Percentiles rank a stretch among this genome's conserved stretches.
These are phyloP conservation scores for Urophycis tenuis DNA, from an alignment of 2,797 vertebrate genomes.

Conservation along the genomic window DNA sequence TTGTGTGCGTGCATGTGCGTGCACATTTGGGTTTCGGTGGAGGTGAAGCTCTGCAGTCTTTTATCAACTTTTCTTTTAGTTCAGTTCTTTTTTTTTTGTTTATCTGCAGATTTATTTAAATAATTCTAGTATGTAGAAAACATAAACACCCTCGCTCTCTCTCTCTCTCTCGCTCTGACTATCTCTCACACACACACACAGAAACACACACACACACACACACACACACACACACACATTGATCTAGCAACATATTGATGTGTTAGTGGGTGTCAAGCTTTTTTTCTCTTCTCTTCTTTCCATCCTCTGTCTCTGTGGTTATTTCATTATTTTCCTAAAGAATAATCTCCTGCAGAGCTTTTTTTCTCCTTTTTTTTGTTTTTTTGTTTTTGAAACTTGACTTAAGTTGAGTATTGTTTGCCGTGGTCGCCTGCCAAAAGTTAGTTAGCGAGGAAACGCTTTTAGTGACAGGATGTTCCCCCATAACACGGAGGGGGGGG, in stretches of 20 bases:
- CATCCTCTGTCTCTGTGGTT: conserved; percentile 33
- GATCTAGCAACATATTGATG: conserved; percentile 72
- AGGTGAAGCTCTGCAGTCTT: conserved; percentile 60
- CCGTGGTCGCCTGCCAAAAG: conserved; percentile 52
- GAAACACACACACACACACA: conserved; percentile 1
- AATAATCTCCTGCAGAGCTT: conserved; percentile 64
- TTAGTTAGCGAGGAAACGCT: conserved; percentile 43
- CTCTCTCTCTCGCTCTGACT: conserved; percentile 6
- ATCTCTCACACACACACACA: conserved; percentile 9
- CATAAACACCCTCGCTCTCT: conserved; percentile 20
- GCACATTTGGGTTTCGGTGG: conserved; percentile 22
- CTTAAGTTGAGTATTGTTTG: conserved; percentile 59
- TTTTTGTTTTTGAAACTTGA: conserved; percentile 44
- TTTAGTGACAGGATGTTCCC: not conserved
- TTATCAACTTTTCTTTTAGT: conserved; percentile 15
- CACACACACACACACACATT: conserved; percentile 34
- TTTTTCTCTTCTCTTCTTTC: conserved; percentile 45
- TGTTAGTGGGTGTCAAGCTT: conserved; percentile 58
- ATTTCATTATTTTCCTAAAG: conserved; percentile 57
- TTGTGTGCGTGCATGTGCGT: conserved; percentile 19
- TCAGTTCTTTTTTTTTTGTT: conserved; percentile 71
- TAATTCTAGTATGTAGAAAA: conserved; percentile 35
- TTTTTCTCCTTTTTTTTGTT: not conserved
- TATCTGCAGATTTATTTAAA: conserved; percentile 40
- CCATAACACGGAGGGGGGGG: too few relatives aligned